Evolutionary conservation across 2,888 invertebrate genomes (phyloP).

Genomic region (Ichneumoninae sp.): DNA sequence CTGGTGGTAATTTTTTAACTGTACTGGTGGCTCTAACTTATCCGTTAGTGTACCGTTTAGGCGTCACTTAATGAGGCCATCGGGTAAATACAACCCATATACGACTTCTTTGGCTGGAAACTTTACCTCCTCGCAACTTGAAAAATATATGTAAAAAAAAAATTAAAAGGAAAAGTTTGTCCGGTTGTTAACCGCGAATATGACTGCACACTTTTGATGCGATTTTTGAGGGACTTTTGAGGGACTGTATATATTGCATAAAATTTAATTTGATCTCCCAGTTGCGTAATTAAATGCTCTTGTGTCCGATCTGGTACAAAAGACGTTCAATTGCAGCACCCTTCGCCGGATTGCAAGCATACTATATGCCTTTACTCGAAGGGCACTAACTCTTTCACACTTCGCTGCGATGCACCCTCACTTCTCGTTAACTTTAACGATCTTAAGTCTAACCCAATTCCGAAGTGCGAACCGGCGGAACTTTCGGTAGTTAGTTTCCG

Average conservation of each 20-base stretch:
- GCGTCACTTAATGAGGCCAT: not conserved
- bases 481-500: conserved; percentile 59
- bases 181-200: not conserved
- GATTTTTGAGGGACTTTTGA: not conserved
- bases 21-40: not conserved
- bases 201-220: not conserved
- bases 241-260: not conserved
- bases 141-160: not conserved
- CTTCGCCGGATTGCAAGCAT: conserved; percentile 6
- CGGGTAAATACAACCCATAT: not conserved
- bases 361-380: conserved; percentile 4
- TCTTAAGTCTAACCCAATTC: conserved; percentile 61
- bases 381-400: conserved; percentile 59
- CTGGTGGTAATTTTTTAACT: not conserved
- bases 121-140: not conserved
- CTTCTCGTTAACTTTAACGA: conserved; percentile 61
- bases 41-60: not conserved
- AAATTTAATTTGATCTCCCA: conserved; percentile 41
- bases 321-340: conserved; percentile 20
- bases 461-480: conserved; percentile 59
- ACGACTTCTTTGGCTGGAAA: not conserved
- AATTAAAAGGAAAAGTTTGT: not conserved
- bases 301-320: conserved; percentile 19
- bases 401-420: conserved; percentile 35
- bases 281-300: conserved; percentile 36